These are phyloP conservation scores for Lomographa bimaculata DNA, from an alignment of 2,888 invertebrate species.

Conservation along the genomic window DNA sequence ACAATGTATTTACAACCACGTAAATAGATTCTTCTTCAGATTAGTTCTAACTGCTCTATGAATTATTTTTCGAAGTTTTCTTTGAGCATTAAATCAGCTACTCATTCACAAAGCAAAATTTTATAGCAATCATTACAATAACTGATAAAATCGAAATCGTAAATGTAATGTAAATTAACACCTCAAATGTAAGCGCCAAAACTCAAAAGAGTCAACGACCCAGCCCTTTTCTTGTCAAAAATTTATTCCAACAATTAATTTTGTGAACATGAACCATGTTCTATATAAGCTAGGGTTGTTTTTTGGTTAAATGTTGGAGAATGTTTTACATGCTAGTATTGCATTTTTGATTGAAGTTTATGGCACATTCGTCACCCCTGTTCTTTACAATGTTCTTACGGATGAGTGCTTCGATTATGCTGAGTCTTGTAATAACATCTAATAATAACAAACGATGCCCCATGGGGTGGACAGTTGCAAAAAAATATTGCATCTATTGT, in stretches of 20 bases:
- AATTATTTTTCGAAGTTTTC: no score
- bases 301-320: no score
- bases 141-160: conserved; percentile 24
- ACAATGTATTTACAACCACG: no score
- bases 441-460: conserved; percentile 47
- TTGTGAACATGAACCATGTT: no score
- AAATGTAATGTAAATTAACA: conserved; percentile 53
- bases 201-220: conserved; percentile 49
- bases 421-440: conserved; percentile 60
- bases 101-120: no score
- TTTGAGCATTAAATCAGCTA: no score
- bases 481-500: conserved; percentile 32
- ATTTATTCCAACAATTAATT: no score
- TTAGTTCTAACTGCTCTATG: no score
- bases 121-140: conserved; percentile 8
- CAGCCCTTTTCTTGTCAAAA: conserved; percentile 29
- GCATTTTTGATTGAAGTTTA: conserved; percentile 4
- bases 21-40: no score
- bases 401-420: conserved; percentile 66
- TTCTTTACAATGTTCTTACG: conserved; percentile 52
- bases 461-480: conserved; percentile 33
- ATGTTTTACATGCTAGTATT: no score
- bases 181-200: conserved; percentile 42
- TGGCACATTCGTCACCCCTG: conserved; percentile 42
- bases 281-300: no score